A percentile compares a stretch with the other conserved stretches of the same genome.
Evolutionary conservation across 2,797 vertebrate genomes (phyloP).

Genomic region (Enteromius unitaeniatus): DNA sequence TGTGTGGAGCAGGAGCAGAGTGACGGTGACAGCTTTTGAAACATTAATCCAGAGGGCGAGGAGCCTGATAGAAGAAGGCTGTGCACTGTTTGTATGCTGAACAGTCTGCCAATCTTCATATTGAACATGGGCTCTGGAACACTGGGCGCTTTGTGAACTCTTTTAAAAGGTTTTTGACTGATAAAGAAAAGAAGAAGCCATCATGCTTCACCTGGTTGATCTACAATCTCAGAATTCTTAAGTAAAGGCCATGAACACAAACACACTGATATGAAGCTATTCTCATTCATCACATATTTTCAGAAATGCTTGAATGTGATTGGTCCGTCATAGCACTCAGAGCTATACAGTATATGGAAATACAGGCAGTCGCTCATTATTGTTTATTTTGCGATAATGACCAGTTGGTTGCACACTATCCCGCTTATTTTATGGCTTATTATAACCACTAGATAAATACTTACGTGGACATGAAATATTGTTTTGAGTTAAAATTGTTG

Average conservation of each 20-base stretch:
- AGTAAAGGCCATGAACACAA: not conserved
- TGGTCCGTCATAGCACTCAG: not conserved
- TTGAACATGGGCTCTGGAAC: slow-evolving; percentile 32
- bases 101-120: slow-evolving; percentile 30
- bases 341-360: not conserved
- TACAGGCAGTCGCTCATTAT: not conserved
- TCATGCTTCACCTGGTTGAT: not conserved
- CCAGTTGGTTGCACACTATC: not conserved
- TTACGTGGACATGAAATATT: not conserved
- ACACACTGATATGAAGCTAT: not conserved
- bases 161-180: not conserved
- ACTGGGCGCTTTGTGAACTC: slow-evolving; percentile 13
- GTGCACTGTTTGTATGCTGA: slow-evolving; percentile 42
- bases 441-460: not conserved
- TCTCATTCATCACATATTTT: not conserved
- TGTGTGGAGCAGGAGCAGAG: slow-evolving; percentile 74
- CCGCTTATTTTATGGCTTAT: not conserved
- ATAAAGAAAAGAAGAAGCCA: not conserved
- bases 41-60: slow-evolving; percentile 75
- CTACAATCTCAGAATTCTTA: slow-evolving; percentile 1
- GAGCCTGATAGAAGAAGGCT: slow-evolving; percentile 53
- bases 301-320: not conserved
- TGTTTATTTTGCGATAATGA: not conserved
- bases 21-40: slow-evolving; percentile 80
- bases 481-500: not conserved